phyloP scores from a whole-genome alignment of 2,113 vertebrate species.

The Crotalus helleri region DNA sequence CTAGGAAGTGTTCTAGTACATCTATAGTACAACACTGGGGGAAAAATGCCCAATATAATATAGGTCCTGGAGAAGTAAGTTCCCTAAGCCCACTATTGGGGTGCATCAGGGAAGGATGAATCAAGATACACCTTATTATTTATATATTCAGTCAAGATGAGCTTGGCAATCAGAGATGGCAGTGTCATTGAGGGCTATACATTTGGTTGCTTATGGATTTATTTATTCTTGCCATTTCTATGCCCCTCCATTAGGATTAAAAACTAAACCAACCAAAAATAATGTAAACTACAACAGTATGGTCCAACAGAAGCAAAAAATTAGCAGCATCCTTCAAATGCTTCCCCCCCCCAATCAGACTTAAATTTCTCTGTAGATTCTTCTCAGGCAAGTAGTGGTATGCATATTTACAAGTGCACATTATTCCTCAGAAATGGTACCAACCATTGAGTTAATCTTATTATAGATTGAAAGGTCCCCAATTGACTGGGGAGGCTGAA shows the following conservation, averaged over 20 bases:
- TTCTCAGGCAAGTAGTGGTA: neutral
- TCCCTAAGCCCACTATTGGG: neutral
- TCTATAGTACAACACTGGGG: conserved; percentile 1
- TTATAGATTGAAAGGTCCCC: neutral
- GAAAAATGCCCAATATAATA: conserved; percentile 12
- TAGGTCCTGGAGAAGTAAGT: conserved; percentile 4
- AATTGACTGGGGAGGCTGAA: neutral
- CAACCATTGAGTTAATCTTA: neutral
- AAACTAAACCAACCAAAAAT: neutral
- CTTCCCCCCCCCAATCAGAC: neutral
- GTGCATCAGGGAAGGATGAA: neutral
- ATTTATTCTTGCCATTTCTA: neutral
- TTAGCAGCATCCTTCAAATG: neutral
- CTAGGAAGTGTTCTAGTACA: conserved; percentile 1
- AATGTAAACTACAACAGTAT: neutral
- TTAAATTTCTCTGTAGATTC: neutral
- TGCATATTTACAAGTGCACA: neutral
- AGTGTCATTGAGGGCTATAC: neutral
- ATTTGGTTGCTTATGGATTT: neutral
- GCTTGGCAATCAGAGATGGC: neutral
- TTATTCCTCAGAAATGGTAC: neutral
- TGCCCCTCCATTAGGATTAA: neutral
- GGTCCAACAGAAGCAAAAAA: neutral
- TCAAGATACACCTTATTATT: neutral
- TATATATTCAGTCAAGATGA: neutral